Evolutionary conservation across 2,797 vertebrate species (phyloP).

Genomic region (Chromis chromis): DNA sequence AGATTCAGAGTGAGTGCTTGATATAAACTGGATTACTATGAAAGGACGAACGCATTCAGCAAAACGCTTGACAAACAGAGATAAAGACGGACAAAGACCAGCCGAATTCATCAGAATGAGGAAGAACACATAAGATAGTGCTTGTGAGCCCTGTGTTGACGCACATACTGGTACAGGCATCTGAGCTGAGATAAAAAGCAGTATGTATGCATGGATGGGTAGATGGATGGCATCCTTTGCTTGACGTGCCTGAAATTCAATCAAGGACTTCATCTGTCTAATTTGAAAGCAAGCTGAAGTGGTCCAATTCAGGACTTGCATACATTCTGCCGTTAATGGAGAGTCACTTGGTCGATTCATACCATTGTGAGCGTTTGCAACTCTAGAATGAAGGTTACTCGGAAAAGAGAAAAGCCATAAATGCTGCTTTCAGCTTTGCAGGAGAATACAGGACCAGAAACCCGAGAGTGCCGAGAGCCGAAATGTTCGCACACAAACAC

Average conservation of each 20-base stretch:
- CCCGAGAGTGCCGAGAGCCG: slow-evolving; percentile 1
- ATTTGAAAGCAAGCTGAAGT: slow-evolving; percentile 54
- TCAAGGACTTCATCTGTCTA: slow-evolving; percentile 66
- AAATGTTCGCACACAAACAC: slow-evolving; percentile 33
- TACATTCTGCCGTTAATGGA: slow-evolving; percentile 43
- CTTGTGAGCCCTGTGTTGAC: slow-evolving; percentile 1
- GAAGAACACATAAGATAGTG: slow-evolving; percentile 16
- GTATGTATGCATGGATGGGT: slow-evolving; percentile 22
- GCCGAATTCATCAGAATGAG: slow-evolving; percentile 49
- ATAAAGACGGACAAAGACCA: slow-evolving; percentile 25
- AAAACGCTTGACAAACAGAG: slow-evolving; percentile 13
- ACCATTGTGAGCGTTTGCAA: slow-evolving; percentile 42
- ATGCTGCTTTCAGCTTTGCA: slow-evolving; percentile 42
- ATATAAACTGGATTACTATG: slow-evolving; percentile 44
- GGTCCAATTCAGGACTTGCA: slow-evolving; percentile 45
- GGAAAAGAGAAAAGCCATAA: slow-evolving; percentile 35
- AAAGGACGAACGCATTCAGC: slow-evolving; percentile 25
- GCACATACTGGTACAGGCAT: slow-evolving; percentile 12
- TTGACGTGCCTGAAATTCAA: slow-evolving; percentile 62
- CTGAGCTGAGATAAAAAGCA: slow-evolving; percentile 67
- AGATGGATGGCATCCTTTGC: slow-evolving; percentile 51
- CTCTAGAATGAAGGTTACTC: slow-evolving; percentile 54
- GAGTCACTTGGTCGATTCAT: slow-evolving; percentile 51
- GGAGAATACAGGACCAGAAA: slow-evolving; percentile 24
- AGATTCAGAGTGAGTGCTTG: slow-evolving; percentile 40